A percentile compares a stretch with the other conserved stretches of the same genome.
phyloP scores from a whole-genome alignment of 2,888 invertebrate species.

The Diarsia brunnea region DNA sequence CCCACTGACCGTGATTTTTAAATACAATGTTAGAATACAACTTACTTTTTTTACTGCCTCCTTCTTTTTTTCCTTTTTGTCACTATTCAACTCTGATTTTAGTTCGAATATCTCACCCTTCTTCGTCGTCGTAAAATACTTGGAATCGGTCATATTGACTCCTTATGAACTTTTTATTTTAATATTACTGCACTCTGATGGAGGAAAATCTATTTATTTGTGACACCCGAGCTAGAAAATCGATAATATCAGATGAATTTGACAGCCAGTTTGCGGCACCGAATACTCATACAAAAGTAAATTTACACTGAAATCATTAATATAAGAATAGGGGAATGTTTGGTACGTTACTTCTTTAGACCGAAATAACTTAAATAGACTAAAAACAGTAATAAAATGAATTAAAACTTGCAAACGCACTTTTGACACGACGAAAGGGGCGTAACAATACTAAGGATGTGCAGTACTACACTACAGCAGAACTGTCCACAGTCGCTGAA shows the following conservation, averaged over 20 bases:
- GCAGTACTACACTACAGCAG: too few relatives aligned
- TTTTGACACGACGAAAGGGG: slow-evolving; percentile 76
- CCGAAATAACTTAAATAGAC: neutral
- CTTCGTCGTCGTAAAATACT: slow-evolving; percentile 99
- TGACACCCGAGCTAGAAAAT: slow-evolving; percentile 74
- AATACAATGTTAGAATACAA: slow-evolving; percentile 3
- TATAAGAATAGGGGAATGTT: neutral
- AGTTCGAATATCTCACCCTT: slow-evolving; percentile 99
- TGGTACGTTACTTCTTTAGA: slow-evolving; percentile 5
- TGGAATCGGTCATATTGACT: slow-evolving; percentile 98
- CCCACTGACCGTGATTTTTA: too few relatives aligned
- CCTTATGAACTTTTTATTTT: slow-evolving; percentile 13
- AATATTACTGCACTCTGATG: slow-evolving; percentile 46
- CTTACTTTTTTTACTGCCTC: slow-evolving; percentile 99
- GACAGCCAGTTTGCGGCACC: slow-evolving; percentile 57
- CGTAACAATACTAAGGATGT: slow-evolving; percentile 69
- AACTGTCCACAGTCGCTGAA: neutral
- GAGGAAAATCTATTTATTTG: slow-evolving; percentile 59
- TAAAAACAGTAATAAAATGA: slow-evolving; percentile 30
- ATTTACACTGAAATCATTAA: slow-evolving; percentile 15
- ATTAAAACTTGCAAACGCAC: slow-evolving; percentile 64
- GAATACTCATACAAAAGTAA: slow-evolving; percentile 9
- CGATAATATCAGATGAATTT: slow-evolving; percentile 71
- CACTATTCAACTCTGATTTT: slow-evolving; percentile 99
- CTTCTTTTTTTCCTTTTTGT: slow-evolving; percentile 99